Conservation (phyloP, 2,113 vertebrate genomes). For the Ursus arctos region DNA sequence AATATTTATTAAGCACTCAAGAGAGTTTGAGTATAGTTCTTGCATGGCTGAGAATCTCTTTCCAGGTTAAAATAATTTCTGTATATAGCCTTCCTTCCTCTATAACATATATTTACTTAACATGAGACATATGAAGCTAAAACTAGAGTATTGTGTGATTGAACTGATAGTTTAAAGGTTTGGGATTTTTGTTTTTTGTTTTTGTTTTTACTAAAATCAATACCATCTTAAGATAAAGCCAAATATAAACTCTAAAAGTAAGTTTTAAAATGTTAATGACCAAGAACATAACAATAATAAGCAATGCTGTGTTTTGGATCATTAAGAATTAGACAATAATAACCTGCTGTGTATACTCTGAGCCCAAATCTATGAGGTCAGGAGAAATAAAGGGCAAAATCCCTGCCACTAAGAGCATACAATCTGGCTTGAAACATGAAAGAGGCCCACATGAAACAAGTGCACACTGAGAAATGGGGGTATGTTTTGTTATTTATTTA, state of each 20-base stretch:
- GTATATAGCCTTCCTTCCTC: conserved; percentile 17
- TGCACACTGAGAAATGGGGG: neutral
- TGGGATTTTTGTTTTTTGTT: neutral
- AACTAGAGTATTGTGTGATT: neutral
- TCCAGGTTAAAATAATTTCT: conserved; percentile 59
- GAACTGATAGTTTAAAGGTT: neutral
- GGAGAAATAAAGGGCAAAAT: conserved; percentile 40
- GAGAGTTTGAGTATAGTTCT: conserved; percentile 4
- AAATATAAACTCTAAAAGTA: conserved; percentile 56
- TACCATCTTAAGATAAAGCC: conserved; percentile 52
- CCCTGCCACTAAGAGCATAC: neutral
- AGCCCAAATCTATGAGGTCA: neutral
- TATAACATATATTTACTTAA: conserved; percentile 46
- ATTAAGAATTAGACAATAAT: conserved; percentile 46
- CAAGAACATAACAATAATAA: conserved; percentile 56
- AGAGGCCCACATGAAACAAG: neutral
- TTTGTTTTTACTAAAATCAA: conserved; percentile 36
- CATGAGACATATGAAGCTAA: conserved; percentile 2
- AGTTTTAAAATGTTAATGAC: conserved; percentile 55
- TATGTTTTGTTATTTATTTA: conserved; percentile 31
- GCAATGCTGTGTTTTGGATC: neutral
- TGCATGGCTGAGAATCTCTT: conserved; percentile 17
- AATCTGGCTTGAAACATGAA: neutral
- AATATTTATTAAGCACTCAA: conserved; percentile 71
- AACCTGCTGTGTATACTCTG: conserved; percentile 4